Percentiles rank a stretch among this genome's conserved stretches.
Conservation (phyloP, 2,113 vertebrate genomes). For the Porphyrio hochstetteri region DNA sequence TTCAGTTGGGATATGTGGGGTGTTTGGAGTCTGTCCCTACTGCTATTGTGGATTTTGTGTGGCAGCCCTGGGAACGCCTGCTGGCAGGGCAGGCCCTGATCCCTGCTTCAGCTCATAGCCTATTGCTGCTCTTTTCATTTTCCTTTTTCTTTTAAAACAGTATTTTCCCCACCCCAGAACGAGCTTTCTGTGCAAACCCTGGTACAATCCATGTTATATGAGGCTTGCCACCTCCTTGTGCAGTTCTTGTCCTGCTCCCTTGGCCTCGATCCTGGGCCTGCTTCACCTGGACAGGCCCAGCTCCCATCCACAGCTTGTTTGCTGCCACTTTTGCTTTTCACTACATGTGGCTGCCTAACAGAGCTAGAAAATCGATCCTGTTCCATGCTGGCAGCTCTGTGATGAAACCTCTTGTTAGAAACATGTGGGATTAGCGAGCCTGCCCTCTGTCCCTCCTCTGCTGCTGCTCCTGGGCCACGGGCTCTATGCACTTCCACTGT, state of each 20-base stretch:
- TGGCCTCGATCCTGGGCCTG: neutral
- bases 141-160: neutral
- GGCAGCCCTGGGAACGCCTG: neutral
- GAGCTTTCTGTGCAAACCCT: neutral
- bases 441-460: neutral
- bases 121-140: neutral
- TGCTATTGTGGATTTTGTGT: neutral
- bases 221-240: neutral
- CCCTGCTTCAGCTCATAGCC: neutral
- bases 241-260: neutral
- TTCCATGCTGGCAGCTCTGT: neutral
- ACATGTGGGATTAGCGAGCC: neutral
- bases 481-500: neutral
- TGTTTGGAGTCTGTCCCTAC: neutral
- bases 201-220: neutral
- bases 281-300: neutral
- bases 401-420: neutral
- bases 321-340: neutral
- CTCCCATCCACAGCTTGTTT: neutral
- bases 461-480: neutral
- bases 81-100: neutral
- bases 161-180: neutral
- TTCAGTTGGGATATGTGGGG: neutral
- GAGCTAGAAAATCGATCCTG: neutral
- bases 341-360: neutral